Evolutionary conservation across 2,797 vertebrate genomes (phyloP).

Genomic region (Anguilla megastoma): DNA sequence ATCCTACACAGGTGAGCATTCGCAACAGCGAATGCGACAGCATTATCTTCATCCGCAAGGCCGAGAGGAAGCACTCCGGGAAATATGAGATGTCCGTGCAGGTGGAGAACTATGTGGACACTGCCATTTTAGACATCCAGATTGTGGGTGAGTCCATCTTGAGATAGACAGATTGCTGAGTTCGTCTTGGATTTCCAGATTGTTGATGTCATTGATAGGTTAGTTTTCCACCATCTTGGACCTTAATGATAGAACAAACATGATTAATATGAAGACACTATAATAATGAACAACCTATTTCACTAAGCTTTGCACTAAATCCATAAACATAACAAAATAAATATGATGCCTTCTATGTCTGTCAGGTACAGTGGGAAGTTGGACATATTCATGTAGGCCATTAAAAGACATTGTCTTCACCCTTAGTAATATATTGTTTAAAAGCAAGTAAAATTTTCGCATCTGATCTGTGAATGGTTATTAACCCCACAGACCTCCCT

Average conservation of each 20-base stretch:
- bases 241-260: neutral
- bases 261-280: neutral
- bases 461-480: conserved; percentile 11
- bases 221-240: neutral
- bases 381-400: neutral
- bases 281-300: neutral
- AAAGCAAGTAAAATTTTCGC: neutral
- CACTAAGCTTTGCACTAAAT: neutral
- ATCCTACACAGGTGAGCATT: conserved; percentile 87
- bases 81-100: conserved; percentile 90
- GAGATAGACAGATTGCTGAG: neutral
- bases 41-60: conserved; percentile 96
- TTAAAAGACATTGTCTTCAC: neutral
- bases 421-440: neutral
- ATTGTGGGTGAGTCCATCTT: conserved; percentile 83
- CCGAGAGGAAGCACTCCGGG: conserved; percentile 91
- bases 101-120: conserved; percentile 89
- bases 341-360: neutral
- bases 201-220: neutral
- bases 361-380: neutral
- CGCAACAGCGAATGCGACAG: conserved; percentile 94
- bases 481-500: conserved; percentile 79
- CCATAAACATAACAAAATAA: neutral
- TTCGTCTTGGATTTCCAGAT: neutral
- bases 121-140: conserved; percentile 87